Percentiles rank a stretch among this genome's conserved stretches.
phyloP scores from a whole-genome alignment of 2,113 vertebrate species.

The Alaudala cheleensis region DNA sequence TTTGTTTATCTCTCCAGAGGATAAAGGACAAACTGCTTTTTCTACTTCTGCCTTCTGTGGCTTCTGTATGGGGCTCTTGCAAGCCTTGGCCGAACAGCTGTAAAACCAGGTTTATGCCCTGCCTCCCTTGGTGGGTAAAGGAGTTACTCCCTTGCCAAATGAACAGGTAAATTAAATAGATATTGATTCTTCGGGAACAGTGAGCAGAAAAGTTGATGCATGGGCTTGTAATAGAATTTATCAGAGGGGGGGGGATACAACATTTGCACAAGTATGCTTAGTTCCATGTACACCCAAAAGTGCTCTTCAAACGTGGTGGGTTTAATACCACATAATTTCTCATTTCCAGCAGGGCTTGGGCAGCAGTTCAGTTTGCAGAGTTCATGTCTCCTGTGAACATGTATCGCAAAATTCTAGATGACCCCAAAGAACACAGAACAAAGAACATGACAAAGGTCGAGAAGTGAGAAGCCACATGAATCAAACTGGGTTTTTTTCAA shows the following conservation, averaged over 20 bases:
- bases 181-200: background rate
- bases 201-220: background rate
- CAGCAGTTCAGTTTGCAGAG: background rate
- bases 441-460: background rate
- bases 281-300: background rate
- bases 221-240: background rate
- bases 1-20: background rate
- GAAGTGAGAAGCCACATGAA: background rate
- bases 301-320: background rate
- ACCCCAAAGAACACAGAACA: background rate
- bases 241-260: background rate
- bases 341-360: background rate
- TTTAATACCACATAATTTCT: background rate
- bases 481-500: background rate
- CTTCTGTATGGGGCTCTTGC: background rate
- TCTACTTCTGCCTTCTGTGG: background rate
- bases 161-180: background rate
- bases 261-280: background rate
- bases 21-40: background rate
- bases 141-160: background rate
- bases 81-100: background rate
- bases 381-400: background rate
- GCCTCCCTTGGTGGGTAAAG: background rate
- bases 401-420: background rate
- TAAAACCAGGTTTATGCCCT: background rate